Base-by-base conservation (phyloP, 2,797 vertebrate genomes). In the Pipistrellus nathusii region DNA sequence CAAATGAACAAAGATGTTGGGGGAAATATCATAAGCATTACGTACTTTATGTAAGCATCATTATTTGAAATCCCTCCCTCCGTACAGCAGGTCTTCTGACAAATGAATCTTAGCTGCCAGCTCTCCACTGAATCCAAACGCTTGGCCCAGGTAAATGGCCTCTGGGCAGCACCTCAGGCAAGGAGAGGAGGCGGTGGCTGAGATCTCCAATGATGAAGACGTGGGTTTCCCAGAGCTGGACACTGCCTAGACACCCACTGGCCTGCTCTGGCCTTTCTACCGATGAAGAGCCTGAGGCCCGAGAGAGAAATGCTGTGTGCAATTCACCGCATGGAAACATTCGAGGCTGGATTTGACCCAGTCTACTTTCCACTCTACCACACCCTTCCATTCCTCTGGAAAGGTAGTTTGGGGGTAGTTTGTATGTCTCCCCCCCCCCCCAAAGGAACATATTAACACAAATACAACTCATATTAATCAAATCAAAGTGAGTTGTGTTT, bases 271-370 rank as follows among this genome's bases (percentile, higher is more conserved):
- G 75, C 69, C 13, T 23, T 51, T 78, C 48, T 21, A 62, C 17
- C 48, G 66, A 85, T 20, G 72, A 68, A 73, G 72, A 93, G 18
- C 85, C 15, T 8, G 38, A 72, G 44, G 11, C 11, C 23, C 7
- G 41, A 90, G 82, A 72, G 44, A 84, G 81, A 87, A 62, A 75
- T 35, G 18, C 35, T 71, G 27, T 88, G 62, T 84, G 88, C 20
- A 73, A 38, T 15, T 27, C 44, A 76, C 10, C n/a, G 5, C 68
- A 44, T 23, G n/a, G 23, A 53, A 41, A 9, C n/a, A 71, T 44
- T 18, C 44, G 21, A 90, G 76, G 46, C 23, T 53, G 51, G 59
- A 8, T 27, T 38, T 44, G 77, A 53, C 35, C 11, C 46, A 57
- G 69, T 35, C 38, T 53, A 32, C 38, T 57, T 71, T 75, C 30